Evolutionary conservation across 2,888 invertebrate species (phyloP).

Genomic region (Euzetes globulus): DNA sequence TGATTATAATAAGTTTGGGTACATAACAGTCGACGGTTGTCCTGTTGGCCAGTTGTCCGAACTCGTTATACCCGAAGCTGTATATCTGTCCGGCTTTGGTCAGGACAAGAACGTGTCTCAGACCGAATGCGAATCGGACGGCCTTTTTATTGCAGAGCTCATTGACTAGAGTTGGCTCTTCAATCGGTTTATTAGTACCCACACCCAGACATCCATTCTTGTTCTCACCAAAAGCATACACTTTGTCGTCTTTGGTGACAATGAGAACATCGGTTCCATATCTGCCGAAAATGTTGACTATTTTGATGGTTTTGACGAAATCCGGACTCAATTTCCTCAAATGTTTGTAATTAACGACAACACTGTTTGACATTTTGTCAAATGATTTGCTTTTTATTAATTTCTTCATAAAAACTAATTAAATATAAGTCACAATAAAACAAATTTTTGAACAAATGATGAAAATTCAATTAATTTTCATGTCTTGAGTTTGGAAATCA

Average conservation of each 20-base stretch:
- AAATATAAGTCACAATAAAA: too few relatives aligned
- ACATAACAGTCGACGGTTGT: slow-evolving; percentile 14
- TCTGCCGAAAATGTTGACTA: slow-evolving; percentile 55
- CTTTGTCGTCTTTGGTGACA: slow-evolving; percentile 55
- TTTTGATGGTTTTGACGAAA: slow-evolving; percentile 51
- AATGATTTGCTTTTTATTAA: neutral
- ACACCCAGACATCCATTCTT: slow-evolving; percentile 55
- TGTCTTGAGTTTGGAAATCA: too few relatives aligned
- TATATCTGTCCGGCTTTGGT: neutral
- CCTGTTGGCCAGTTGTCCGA: slow-evolving; percentile 18
- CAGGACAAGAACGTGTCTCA: neutral
- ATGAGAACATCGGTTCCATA: slow-evolving; percentile 56
- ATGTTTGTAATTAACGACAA: slow-evolving; percentile 55
- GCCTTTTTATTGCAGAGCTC: slow-evolving; percentile 1
- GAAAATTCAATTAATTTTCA: too few relatives aligned
- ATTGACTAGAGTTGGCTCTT: neutral
- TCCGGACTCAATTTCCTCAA: slow-evolving; percentile 53
- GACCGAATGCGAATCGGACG: slow-evolving; percentile 1
- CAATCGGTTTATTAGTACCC: slow-evolving; percentile 46
- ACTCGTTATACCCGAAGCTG: slow-evolving; percentile 13
- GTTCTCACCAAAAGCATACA: slow-evolving; percentile 56
- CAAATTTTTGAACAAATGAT: too few relatives aligned
- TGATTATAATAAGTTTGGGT: neutral
- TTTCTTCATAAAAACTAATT: too few relatives aligned
- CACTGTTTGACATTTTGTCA: neutral